Evolutionary conservation across 2,797 vertebrate species (phyloP), one percentile per base, ranked within the genome.

Genomic region (Galago senegalensis): DNA sequence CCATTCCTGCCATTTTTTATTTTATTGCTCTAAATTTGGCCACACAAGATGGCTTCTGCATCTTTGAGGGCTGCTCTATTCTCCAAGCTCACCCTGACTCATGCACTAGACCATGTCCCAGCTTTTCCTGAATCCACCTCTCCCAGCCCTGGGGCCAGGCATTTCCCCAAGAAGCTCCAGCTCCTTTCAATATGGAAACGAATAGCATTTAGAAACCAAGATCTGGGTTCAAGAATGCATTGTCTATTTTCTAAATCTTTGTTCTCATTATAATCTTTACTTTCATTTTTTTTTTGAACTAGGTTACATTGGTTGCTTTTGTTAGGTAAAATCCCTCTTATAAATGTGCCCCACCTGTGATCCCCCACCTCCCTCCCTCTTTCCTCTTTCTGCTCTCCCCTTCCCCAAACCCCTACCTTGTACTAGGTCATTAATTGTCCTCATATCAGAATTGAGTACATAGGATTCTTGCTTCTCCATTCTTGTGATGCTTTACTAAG

Each of bases 61-160:
- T 0, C 9, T 11, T 27, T 27, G n/a, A 25, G 4, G 49, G 49
- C 14, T 34, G 18, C 2, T 1, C 3, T 20, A 0, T 7, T 34
- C 17, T 87, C 0, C 7, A 27, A 29, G 81, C 40, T 2, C 37
- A 12, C 29, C 49, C 40, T 16, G n/a, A 7, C 9, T 37, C 63
- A 27, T 37, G 37, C 53, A 4, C 5, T 11, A 5, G 3, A 5
- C 23, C 65, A 7, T 7, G 8, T 67, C 29, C 37, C 31, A 37
- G 37, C 29, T 34, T 10, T 2, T 37, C 31, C 7, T 31, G 6
- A 7, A 14, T 9, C 40, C 18, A 20, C 20, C 46, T 34, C 4
- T 63, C 20, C 18, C 49, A 40, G 11, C 29, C 31, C 43, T 25
- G 25, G 58, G 65, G 37, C 4, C 31, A 49, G 25, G 31, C 31